phyloP scores from a whole-genome alignment of 2,113 vertebrate species.

The Serinus canaria region DNA sequence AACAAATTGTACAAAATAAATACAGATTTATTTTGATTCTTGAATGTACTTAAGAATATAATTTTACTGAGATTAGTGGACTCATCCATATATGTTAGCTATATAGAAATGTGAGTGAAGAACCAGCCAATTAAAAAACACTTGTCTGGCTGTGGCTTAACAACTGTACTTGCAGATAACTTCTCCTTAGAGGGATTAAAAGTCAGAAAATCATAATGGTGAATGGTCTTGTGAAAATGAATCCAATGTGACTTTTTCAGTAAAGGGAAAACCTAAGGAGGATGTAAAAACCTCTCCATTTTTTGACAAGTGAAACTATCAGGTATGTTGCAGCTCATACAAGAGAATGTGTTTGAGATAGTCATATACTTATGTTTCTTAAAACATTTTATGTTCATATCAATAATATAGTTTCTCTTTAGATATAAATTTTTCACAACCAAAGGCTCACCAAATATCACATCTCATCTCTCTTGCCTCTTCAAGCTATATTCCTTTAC shows the following conservation, averaged over 20 bases:
- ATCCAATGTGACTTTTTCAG: neutral
- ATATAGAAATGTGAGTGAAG: neutral
- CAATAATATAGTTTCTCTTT: neutral
- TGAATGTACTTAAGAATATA: neutral
- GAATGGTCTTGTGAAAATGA: neutral
- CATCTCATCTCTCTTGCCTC: neutral
- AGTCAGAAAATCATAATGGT: neutral
- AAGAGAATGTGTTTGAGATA: neutral
- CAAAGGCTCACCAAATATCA: neutral
- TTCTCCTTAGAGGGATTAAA: neutral
- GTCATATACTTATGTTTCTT: neutral
- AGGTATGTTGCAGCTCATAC: neutral
- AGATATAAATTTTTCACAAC: neutral
- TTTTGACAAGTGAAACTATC: neutral
- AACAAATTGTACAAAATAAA: neutral
- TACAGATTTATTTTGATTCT: neutral
- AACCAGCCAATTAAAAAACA: neutral
- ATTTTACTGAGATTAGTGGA: neutral
- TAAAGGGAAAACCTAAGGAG: neutral
- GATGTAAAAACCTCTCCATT: neutral
- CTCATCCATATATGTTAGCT: neutral
- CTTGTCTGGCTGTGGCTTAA: neutral
- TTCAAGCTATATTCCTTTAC: neutral
- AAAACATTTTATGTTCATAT: neutral
- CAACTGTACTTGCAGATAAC: neutral